Evolutionary conservation across 2,888 invertebrate species (phyloP).

Genomic region (Drosophila neonasuta): DNA sequence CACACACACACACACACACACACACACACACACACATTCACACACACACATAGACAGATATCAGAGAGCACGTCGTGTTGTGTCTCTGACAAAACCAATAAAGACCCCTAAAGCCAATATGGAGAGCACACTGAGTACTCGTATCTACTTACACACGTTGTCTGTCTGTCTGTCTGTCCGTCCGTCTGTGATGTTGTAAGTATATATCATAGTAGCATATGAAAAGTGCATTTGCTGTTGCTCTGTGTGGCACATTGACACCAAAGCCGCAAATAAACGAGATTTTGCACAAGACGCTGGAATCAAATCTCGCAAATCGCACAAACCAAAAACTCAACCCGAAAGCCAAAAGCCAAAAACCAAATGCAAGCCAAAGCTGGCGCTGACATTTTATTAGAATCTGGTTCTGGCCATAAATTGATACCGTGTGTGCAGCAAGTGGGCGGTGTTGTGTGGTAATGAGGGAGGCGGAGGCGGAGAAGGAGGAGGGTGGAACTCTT

Average conservation of each 20-base stretch:
- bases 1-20: no score
- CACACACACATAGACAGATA: not conserved
- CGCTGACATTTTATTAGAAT: slow-evolving; percentile 63
- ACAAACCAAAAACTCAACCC: slow-evolving; percentile 18
- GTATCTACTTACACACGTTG: slow-evolving; percentile 27
- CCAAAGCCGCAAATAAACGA: slow-evolving; percentile 65
- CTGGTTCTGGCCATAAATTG: slow-evolving; percentile 66
- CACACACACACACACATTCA: no score
- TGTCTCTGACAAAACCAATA: slow-evolving; percentile 62
- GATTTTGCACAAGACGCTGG: slow-evolving; percentile 64
- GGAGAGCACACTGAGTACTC: slow-evolving; percentile 3
- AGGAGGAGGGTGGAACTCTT: not conserved
- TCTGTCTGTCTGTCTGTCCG: not conserved
- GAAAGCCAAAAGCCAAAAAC: slow-evolving; percentile 23
- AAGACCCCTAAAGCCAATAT: slow-evolving; percentile 50
- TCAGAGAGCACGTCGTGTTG: slow-evolving; percentile 12
- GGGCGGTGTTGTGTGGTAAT: slow-evolving; percentile 7
- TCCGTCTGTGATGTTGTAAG: slow-evolving; percentile 9
- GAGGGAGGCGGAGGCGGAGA: not conserved
- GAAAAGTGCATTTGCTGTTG: slow-evolving; percentile 69
- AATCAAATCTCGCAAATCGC: slow-evolving; percentile 24
- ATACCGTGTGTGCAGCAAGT: slow-evolving; percentile 47
- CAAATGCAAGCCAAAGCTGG: slow-evolving; percentile 37
- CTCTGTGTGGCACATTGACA: slow-evolving; percentile 53
- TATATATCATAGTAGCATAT: slow-evolving; percentile 29